Percentiles rank a stretch among this genome's conserved stretches.
phyloP scores from a whole-genome alignment of 2,888 invertebrate species.

The Subacronicta megacephala region DNA sequence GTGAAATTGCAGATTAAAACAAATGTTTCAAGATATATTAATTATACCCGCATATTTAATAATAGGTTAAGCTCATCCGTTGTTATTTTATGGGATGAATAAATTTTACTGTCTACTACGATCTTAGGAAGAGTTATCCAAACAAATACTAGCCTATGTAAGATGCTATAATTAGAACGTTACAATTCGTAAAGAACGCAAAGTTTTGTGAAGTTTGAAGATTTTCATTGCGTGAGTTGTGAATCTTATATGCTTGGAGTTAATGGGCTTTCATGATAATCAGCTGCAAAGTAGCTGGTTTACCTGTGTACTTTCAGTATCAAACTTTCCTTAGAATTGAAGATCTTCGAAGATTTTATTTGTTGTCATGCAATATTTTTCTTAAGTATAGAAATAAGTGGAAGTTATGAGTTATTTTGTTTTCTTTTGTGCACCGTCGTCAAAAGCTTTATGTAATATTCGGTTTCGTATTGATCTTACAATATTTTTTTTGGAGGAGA shows the following conservation, averaged over 20 bases:
- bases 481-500: constrained; percentile 20
- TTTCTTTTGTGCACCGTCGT: too few relatives aligned
- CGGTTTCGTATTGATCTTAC: constrained; percentile 1
- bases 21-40: constrained; percentile 43
- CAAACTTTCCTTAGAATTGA: not conserved
- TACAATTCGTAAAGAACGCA: constrained; percentile 44
- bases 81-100: constrained; percentile 50
- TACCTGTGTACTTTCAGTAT: not conserved
- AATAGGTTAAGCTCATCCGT: constrained; percentile 33
- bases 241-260: constrained; percentile 31
- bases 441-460: not conserved
- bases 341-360: not conserved
- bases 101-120: constrained; percentile 50
- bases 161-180: constrained; percentile 55
- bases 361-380: too few relatives aligned
- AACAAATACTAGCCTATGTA: constrained; percentile 55
- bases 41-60: constrained; percentile 36
- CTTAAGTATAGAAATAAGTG: too few relatives aligned
- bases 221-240: constrained; percentile 27
- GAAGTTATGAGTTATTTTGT: too few relatives aligned
- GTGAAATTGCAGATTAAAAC: constrained; percentile 42
- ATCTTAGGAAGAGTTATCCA: constrained; percentile 51
- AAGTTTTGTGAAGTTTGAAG: constrained; percentile 27
- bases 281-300: not conserved
- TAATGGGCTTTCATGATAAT: constrained; percentile 25